These are phyloP conservation scores for Synaphobranchus kaupii DNA, from an alignment of 2,797 vertebrate species.

Conservation along the genomic window DNA sequence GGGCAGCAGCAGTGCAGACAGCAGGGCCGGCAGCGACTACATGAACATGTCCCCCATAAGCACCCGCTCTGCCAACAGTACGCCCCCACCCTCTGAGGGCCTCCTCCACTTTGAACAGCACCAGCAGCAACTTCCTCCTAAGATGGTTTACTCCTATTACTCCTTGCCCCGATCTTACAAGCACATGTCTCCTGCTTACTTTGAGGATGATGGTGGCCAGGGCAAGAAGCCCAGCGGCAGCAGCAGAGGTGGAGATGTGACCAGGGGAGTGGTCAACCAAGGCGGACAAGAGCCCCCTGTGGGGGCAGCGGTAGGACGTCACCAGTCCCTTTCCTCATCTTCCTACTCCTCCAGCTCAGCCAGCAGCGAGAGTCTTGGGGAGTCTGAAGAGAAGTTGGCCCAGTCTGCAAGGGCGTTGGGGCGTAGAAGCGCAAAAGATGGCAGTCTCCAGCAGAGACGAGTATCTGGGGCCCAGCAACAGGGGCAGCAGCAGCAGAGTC, in stretches of 20 bases:
- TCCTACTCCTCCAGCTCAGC: slow-evolving; percentile 80
- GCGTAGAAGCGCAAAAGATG: slow-evolving; percentile 57
- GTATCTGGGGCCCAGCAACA: slow-evolving; percentile 59
- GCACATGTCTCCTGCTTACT: slow-evolving; percentile 65
- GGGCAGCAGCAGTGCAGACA: slow-evolving; percentile 71
- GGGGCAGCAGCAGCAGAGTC: slow-evolving; percentile 55
- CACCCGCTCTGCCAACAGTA: slow-evolving; percentile 67
- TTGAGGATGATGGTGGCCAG: slow-evolving; percentile 65
- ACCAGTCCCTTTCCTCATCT: slow-evolving; percentile 69
- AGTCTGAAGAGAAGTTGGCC: slow-evolving; percentile 62
- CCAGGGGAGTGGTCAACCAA: slow-evolving; percentile 44
- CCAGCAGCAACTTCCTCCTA: slow-evolving; percentile 63
- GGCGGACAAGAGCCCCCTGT: slow-evolving; percentile 54
- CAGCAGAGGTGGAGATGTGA: slow-evolving; percentile 52
- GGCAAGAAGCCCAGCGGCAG: slow-evolving; percentile 61
- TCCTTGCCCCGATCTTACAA: slow-evolving; percentile 79
- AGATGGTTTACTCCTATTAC: slow-evolving; percentile 77
- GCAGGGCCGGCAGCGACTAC: slow-evolving; percentile 74
- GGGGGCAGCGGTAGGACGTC: slow-evolving; percentile 55
- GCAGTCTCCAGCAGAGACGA: slow-evolving; percentile 56
- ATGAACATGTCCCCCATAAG: slow-evolving; percentile 84
- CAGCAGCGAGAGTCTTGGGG: slow-evolving; percentile 81
- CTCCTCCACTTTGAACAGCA: slow-evolving; percentile 52
- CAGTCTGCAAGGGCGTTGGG: slow-evolving; percentile 35
- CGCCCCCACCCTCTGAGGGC: slow-evolving; percentile 60